Evolutionary conservation across 1,140 invertebrate genomes (phyloP).

Genomic region (Rhizoglyphus robini): DNA sequence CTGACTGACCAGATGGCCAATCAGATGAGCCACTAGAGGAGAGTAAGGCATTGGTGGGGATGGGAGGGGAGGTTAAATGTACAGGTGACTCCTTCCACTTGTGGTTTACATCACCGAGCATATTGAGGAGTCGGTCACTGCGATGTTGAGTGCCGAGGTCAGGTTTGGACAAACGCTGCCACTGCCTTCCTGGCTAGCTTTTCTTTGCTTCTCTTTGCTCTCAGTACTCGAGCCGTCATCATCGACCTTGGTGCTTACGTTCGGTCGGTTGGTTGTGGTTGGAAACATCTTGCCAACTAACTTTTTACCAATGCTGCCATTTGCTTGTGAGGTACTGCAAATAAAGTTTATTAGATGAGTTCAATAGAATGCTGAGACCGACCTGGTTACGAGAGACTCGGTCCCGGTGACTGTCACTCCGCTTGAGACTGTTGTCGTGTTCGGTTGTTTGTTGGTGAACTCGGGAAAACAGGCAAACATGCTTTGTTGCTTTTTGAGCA

Average conservation of each 20-base stretch:
- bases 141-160: neutral
- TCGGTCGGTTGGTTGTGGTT: neutral
- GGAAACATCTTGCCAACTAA: constrained; percentile 11
- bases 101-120: neutral
- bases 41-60: neutral
- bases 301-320: constrained; percentile 14
- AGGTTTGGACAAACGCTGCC: neutral
- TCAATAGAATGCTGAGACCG: neutral
- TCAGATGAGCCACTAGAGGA: too few species aligned
- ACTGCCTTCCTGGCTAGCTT: too few species aligned
- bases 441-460: constrained; percentile 12
- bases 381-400: constrained; percentile 13
- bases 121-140: neutral
- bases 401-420: neutral
- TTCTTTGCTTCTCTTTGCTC: neutral
- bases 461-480: constrained; percentile 29
- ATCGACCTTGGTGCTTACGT: neutral
- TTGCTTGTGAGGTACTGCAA: constrained; percentile 6
- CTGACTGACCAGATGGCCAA: neutral
- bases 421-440: neutral
- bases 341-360: neutral
- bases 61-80: neutral
- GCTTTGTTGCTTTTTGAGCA: constrained; percentile 29
- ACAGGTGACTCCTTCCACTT: neutral
- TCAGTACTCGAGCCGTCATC: neutral